Base-by-base conservation (phyloP, 2,797 vertebrate genomes). In the Malacoctenus gilli region DNA sequence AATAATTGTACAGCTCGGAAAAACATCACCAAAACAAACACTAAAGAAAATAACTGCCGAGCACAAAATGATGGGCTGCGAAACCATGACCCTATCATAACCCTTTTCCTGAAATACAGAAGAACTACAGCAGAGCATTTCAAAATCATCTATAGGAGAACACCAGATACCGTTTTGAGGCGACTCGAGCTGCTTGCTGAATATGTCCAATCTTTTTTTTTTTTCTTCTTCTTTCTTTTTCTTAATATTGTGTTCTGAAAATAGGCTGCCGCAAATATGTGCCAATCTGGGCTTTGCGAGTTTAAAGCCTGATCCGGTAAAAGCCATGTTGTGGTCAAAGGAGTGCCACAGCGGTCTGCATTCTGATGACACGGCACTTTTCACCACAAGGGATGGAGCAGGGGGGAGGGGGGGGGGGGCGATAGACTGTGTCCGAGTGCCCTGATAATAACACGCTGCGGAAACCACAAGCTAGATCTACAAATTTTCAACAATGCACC, bases 221-320 rank as follows among this genome's bases (percentile, higher is more conserved):
- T 75, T 65, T 30, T 72, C 25, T 73, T 68, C 38, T 62, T 28
- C 52, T 55, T 71, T 58, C 64, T 55, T 49, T 58, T 52, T 13
- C 8, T 11, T 57, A 59, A 48, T 59, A 20, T 28, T 15, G 18
- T 59, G 36, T 43, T 78, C 60, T 71, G 53, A 77, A 82, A 83
- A 60, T 28, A 75, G 68, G 67, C 23, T 53, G 49, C 82, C 85
- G 66, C 80, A 90, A 79, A 64, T 81, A 90, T 89, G 83, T 75
- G 68, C 77, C 75, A 76, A 59, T 77, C 50, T 69, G 55, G 69
- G 65, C 56, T 69, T 60, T 59, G 68, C 59, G 69, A 79, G 60
- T 52, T n/a, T 28, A 71, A 75, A 54, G 62, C 53, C 51, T 58
- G 76, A 84, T 84, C 68, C 43, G 21, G 49, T 80, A 74, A 85